Conservation (phyloP, 2,113 vertebrate species). For the Melanerpes formicivorus region DNA sequence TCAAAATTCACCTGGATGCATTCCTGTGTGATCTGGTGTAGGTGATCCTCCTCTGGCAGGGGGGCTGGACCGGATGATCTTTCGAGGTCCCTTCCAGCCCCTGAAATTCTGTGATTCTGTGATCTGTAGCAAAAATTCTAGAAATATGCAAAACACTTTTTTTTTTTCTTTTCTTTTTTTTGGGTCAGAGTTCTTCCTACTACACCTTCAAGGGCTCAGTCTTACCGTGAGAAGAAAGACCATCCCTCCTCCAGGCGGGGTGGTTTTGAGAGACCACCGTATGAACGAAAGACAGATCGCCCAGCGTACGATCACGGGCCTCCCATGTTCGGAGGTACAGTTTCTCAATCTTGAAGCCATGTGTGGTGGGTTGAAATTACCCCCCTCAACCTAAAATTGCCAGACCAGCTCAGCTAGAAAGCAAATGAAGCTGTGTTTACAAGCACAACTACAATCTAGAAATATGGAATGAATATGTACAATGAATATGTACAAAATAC, state of each 20-base stretch:
- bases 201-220: conserved; percentile 75
- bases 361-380: too few species aligned
- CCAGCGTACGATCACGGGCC: conserved; percentile 83
- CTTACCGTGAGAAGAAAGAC: conserved; percentile 89
- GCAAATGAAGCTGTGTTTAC: too few species aligned
- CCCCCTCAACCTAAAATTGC: too few species aligned
- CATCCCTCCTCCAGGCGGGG: conserved; percentile 83
- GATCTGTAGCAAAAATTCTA: not conserved
- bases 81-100: too few species aligned
- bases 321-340: conserved; percentile 85
- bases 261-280: conserved; percentile 87
- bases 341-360: not conserved
- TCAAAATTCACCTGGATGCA: too few species aligned
- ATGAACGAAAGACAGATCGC: conserved; percentile 88
- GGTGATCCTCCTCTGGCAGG: too few species aligned
- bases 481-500: too few species aligned
- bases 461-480: too few species aligned
- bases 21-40: too few species aligned
- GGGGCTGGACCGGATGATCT: too few species aligned
- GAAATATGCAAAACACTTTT: not conserved
- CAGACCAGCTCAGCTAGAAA: too few species aligned
- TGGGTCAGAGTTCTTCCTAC: conserved; percentile 72
- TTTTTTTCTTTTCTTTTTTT: not conserved
- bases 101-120: not conserved
- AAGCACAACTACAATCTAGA: too few species aligned